Evolutionary conservation across 2,888 invertebrate species (phyloP).

Genomic region (Hydropsyche betteni): DNA sequence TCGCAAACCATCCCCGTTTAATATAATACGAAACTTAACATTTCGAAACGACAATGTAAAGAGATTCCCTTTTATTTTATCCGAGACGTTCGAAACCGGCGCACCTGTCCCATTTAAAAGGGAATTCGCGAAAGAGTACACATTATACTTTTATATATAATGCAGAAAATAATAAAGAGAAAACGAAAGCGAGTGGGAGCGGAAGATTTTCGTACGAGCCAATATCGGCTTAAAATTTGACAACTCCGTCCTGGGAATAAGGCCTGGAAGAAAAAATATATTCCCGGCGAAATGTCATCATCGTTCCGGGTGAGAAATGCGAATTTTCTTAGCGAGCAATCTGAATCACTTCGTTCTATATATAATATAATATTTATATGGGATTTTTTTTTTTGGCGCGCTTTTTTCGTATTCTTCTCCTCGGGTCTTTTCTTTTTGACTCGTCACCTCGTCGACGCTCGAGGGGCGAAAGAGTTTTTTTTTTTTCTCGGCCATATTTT

Average conservation of each 20-base stretch:
- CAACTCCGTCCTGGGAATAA: slow-evolving; percentile 26
- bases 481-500: not conserved
- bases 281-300: slow-evolving; percentile 30
- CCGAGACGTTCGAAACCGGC: too few species aligned
- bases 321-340: slow-evolving; percentile 33
- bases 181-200: too few species aligned
- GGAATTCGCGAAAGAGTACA: too few species aligned
- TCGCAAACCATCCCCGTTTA: too few species aligned
- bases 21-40: too few species aligned
- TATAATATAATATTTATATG: not conserved
- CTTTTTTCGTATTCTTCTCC: not conserved
- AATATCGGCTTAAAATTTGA: slow-evolving; percentile 32
- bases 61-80: too few species aligned
- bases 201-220: slow-evolving; percentile 2
- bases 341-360: slow-evolving; percentile 29
- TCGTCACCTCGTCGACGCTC: slow-evolving; percentile 12
- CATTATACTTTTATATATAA: too few species aligned
- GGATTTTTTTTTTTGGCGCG: not conserved
- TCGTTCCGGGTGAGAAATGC: slow-evolving; percentile 29
- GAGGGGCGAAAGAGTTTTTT: not conserved
- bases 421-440: not conserved
- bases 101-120: too few species aligned
- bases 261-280: slow-evolving; percentile 10
- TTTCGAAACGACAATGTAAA: too few species aligned
- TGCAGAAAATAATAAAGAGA: too few species aligned